phyloP scores from a whole-genome alignment of 2,888 invertebrate genomes.

The Cryptocheilus praepositus region DNA sequence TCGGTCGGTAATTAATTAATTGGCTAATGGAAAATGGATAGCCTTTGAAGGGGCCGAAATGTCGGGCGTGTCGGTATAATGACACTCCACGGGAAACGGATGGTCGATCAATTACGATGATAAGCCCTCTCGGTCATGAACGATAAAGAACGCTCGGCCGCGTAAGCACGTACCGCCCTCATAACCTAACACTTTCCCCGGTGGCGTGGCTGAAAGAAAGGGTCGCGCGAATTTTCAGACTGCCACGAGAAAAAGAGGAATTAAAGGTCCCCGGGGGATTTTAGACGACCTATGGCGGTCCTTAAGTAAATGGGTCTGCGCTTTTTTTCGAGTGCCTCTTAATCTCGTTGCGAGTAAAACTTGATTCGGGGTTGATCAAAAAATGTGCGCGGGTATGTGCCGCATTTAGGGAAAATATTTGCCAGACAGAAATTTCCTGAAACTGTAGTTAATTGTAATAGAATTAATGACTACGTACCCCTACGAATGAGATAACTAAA shows the following conservation, averaged over 20 bases:
- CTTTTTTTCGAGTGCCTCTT: no score
- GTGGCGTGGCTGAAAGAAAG: neutral
- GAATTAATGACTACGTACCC: no score
- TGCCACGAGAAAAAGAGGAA: slow-evolving; percentile 11
- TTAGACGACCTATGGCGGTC: no score
- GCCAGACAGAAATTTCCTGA: no score
- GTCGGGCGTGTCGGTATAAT: slow-evolving; percentile 33
- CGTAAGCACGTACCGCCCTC: neutral
- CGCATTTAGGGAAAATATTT: no score
- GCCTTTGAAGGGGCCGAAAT: slow-evolving; percentile 18
- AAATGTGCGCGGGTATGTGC: no score
- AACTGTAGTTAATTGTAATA: no score
- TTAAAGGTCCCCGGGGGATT: slow-evolving; percentile 7
- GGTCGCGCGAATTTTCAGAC: slow-evolving; percentile 9
- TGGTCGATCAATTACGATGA: slow-evolving; percentile 45
- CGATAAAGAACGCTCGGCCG: slow-evolving; percentile 35
- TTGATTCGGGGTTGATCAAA: no score
- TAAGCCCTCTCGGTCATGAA: slow-evolving; percentile 26
- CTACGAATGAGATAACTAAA: no score
- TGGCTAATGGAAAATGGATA: slow-evolving; percentile 36
- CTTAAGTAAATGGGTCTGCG: no score
- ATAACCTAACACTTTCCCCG: neutral
- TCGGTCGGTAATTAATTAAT: slow-evolving; percentile 49
- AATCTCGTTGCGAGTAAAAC: no score
- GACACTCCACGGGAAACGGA: slow-evolving; percentile 43